These are phyloP conservation scores for Dromius quadrimaculatus DNA, from an alignment of 2,888 invertebrate genomes.

Conservation along the genomic window DNA sequence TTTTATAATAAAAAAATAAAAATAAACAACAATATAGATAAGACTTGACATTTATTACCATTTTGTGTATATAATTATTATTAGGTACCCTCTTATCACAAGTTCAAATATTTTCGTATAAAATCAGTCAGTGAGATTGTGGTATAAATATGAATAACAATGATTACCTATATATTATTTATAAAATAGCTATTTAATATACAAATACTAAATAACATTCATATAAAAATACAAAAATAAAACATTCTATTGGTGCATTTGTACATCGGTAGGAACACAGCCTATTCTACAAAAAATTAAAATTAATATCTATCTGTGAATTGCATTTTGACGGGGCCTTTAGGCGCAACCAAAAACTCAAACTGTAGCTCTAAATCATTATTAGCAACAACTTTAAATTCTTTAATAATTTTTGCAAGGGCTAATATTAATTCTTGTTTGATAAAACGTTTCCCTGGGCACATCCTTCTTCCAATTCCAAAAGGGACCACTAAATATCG, in stretches of 20 bases:
- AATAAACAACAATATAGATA: constrained; percentile 30
- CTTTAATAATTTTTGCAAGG: constrained; percentile 75
- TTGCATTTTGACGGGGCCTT: constrained; percentile 77
- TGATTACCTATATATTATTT: constrained; percentile 8
- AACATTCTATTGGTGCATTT: constrained; percentile 41
- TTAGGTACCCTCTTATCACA: constrained; percentile 37
- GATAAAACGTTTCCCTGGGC: constrained; percentile 88
- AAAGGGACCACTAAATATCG: constrained; percentile 81
- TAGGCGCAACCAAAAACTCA: constrained; percentile 84
- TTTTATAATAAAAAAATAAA: neutral
- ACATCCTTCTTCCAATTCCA: constrained; percentile 83
- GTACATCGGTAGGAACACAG: constrained; percentile 41
- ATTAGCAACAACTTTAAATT: constrained; percentile 78
- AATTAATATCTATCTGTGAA: constrained; percentile 71
- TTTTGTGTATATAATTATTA: constrained; percentile 30
- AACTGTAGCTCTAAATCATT: constrained; percentile 81
- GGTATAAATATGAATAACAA: constrained; percentile 29
- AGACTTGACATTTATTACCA: constrained; percentile 33
- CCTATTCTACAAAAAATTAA: constrained; percentile 9
- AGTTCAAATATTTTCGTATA: constrained; percentile 21
- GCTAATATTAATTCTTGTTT: constrained; percentile 81
- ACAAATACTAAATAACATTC: constrained; percentile 27
- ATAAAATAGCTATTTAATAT: constrained; percentile 16
- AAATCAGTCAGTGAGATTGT: constrained; percentile 26
- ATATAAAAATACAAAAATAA: constrained; percentile 43